Evolutionary conservation across 2,888 invertebrate species (phyloP), one percentile per base, ranked within the genome.

Genomic region (Chymomyza procnemis): DNA sequence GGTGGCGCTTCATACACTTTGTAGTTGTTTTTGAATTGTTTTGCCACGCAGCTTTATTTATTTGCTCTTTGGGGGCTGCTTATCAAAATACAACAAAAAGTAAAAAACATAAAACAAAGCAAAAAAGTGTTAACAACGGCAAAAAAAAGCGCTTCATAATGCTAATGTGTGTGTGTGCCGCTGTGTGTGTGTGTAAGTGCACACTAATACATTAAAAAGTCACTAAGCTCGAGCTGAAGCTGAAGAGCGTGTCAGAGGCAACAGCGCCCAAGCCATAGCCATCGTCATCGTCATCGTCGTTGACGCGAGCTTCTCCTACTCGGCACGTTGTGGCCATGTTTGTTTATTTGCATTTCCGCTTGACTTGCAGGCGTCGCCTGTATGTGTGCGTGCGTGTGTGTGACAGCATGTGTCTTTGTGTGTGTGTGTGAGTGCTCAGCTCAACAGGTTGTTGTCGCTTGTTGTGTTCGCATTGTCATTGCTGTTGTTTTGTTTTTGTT

Each of bases 261-360:
- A n/a, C n/a, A n/a, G n/a, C n/a, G n/a, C n/a, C n/a, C n/a, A n/a
- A n/a, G n/a, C n/a, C 83, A 82, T 71, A 71, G 75, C 68, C 58
- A 68, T 56, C 50, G 73, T 60, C 73, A 54, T 56, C 57, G 59
- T 61, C 57, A 64, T 75, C 64, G 64, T 67, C 30, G 52, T 73
- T 55, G 50, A 67, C 65, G 64, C 48, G 60, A 22, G 67, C 69
- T 66, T 66, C 76, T 75, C 71, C 73, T 77, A 66, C 75, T 61
- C 63, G 67, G 75, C 69, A 68, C 67, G 67, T 54, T 54, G 19
- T 64, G 68, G 71, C 85, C 88, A 82, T 84, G 85, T 86, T 87
- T 84, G 88, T 84, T 84, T 84, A 84, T 87, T 84, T 84, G 84
- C 84, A 84, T 84, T 84, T 86, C 87, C 84, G 88, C 88, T 76